phyloP scores from a whole-genome alignment of 2,888 invertebrate genomes.

The Heliconius cydno region DNA sequence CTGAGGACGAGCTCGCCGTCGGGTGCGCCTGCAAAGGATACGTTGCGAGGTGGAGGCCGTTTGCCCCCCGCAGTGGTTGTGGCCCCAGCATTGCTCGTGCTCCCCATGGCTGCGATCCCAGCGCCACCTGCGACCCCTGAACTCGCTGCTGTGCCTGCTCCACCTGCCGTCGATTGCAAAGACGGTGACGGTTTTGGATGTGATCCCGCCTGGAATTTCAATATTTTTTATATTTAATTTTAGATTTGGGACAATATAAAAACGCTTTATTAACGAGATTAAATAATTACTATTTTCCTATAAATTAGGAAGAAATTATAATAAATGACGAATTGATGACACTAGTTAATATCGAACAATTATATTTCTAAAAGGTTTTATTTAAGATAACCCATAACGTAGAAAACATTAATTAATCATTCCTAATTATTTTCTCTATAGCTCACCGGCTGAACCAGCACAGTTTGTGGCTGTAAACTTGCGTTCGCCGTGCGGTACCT shows the following conservation, averaged over 20 bases:
- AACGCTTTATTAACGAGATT: neutral
- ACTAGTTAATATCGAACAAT: neutral
- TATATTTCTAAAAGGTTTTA: too few species aligned
- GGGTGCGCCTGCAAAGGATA: constrained; percentile 78
- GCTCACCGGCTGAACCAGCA: constrained; percentile 57
- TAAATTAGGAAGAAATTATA: neutral
- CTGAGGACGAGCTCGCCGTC: constrained; percentile 85
- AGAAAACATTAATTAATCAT: neutral
- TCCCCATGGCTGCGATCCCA: neutral
- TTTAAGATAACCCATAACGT: neutral
- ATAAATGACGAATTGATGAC: neutral
- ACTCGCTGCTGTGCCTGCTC: constrained; percentile 43
- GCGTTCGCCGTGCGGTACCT: constrained; percentile 70
- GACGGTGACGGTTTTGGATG: constrained; percentile 45
- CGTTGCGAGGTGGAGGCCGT: constrained; percentile 74
- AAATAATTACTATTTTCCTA: neutral
- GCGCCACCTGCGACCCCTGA: constrained; percentile 23
- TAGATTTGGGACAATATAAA: neutral
- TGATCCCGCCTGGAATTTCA: constrained; percentile 45
- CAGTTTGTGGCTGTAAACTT: constrained; percentile 50
- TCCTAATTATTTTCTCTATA: neutral
- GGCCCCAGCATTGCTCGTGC: constrained; percentile 36
- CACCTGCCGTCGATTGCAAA: constrained; percentile 32
- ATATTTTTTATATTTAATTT: neutral
- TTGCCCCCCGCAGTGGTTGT: constrained; percentile 52